phyloP scores from a whole-genome alignment of 2,797 vertebrate genomes.

The Argentina silus region DNA sequence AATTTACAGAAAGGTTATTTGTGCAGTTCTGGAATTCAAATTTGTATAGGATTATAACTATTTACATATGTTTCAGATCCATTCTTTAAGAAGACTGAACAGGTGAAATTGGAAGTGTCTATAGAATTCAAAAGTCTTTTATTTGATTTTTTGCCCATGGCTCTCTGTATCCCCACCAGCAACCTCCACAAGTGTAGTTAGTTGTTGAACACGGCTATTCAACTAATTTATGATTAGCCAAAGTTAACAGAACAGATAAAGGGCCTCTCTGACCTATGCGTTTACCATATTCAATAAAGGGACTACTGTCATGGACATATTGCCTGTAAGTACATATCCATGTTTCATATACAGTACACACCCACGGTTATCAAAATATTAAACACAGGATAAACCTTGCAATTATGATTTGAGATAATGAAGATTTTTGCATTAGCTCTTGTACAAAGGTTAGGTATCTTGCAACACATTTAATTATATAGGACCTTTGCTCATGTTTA shows the following conservation, averaged over 20 bases:
- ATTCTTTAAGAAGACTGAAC: too few species aligned
- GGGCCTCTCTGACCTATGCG: neutral
- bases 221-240: neutral
- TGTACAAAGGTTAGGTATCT: neutral
- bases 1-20: too few species aligned
- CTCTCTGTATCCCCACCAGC: neutral
- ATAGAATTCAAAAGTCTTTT: neutral
- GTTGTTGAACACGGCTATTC: neutral
- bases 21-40: too few species aligned
- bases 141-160: neutral
- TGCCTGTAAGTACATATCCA: neutral
- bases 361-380: neutral
- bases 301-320: neutral
- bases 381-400: neutral
- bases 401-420: neutral
- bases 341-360: too few species aligned
- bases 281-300: neutral
- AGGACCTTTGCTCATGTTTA: neutral
- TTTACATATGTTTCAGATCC: too few species aligned
- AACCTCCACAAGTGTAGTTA: neutral
- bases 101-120: too few species aligned
- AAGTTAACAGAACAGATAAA: neutral
- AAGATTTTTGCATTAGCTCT: neutral
- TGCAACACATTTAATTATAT: neutral
- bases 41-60: too few species aligned